Conservation (phyloP, 2,888 invertebrate genomes). For the Pherbina coryleti region DNA sequence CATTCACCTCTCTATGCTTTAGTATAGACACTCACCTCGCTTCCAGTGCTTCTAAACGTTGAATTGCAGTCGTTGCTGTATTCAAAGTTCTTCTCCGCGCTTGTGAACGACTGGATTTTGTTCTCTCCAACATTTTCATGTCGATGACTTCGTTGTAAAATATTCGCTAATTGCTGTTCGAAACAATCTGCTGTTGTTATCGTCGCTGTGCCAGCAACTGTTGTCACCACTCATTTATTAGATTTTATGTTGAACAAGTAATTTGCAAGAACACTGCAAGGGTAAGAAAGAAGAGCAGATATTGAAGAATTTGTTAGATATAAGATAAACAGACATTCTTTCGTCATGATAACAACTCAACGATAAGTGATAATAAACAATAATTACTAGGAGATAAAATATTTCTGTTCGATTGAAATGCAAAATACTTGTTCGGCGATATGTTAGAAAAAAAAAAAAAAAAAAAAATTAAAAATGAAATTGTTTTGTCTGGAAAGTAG, state of each 20-base stretch:
- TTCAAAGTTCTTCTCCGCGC: slow-evolving; percentile 40
- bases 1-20: neutral
- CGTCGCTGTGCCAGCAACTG: neutral
- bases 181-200: slow-evolving; percentile 14
- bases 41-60: slow-evolving; percentile 41
- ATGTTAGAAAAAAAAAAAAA: neutral
- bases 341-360: too few relatives aligned
- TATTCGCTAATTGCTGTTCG: neutral
- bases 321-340: neutral
- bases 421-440: slow-evolving; percentile 40
- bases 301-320: neutral
- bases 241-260: neutral
- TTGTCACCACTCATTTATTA: slow-evolving; percentile 6
- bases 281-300: slow-evolving; percentile 12
- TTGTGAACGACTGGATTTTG: slow-evolving; percentile 49
- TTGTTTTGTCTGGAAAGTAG: neutral
- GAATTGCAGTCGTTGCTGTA: slow-evolving; percentile 27
- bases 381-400: neutral
- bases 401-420: slow-evolving; percentile 41
- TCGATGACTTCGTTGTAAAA: slow-evolving; percentile 26
- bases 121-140: slow-evolving; percentile 47
- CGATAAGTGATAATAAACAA: too few relatives aligned
- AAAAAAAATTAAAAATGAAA: neutral
- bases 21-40: slow-evolving; percentile 41
- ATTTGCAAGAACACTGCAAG: neutral